phyloP scores from a whole-genome alignment of 2,797 vertebrate species.

The Parambassis ranga region DNA sequence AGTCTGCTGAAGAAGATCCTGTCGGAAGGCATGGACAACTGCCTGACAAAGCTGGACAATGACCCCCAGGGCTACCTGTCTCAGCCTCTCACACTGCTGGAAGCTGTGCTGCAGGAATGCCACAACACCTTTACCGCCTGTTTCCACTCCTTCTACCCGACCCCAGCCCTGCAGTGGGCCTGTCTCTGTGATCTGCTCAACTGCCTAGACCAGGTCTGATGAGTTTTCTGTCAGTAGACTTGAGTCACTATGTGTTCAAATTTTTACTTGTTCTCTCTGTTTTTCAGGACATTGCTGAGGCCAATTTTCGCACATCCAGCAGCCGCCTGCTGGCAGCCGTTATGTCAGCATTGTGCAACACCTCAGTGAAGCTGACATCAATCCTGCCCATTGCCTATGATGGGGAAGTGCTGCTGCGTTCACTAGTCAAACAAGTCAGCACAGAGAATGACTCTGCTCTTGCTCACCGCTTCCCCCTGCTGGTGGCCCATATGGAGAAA shows the following conservation, averaged over 20 bases:
- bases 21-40: slow-evolving; percentile 97
- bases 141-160: slow-evolving; percentile 98
- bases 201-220: slow-evolving; percentile 91
- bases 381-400: slow-evolving; percentile 98
- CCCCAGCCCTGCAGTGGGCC: slow-evolving; percentile 96
- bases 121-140: slow-evolving; percentile 99
- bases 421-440: slow-evolving; percentile 97
- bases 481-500: slow-evolving; percentile 98
- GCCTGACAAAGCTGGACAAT: slow-evolving; percentile 96
- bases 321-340: slow-evolving; percentile 96
- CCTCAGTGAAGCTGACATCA: slow-evolving; percentile 95
- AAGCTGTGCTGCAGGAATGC: slow-evolving; percentile 97
- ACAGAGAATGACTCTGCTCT: slow-evolving; percentile 97
- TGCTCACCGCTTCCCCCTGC: slow-evolving; percentile 94
- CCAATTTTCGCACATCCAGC: slow-evolving; percentile 97
- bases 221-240: no score
- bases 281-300: slow-evolving; percentile 94
- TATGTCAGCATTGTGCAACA: slow-evolving; percentile 98
- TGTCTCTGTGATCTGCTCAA: slow-evolving; percentile 97
- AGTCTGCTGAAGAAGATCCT: slow-evolving; percentile 96
- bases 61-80: slow-evolving; percentile 97
- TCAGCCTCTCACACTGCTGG: slow-evolving; percentile 92
- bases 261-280: neutral
- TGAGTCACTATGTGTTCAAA: no score
- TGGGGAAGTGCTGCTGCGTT: slow-evolving; percentile 93